Base-by-base conservation (phyloP, 2,797 vertebrate species). In the Parauchenoglanis ngamensis region DNA sequence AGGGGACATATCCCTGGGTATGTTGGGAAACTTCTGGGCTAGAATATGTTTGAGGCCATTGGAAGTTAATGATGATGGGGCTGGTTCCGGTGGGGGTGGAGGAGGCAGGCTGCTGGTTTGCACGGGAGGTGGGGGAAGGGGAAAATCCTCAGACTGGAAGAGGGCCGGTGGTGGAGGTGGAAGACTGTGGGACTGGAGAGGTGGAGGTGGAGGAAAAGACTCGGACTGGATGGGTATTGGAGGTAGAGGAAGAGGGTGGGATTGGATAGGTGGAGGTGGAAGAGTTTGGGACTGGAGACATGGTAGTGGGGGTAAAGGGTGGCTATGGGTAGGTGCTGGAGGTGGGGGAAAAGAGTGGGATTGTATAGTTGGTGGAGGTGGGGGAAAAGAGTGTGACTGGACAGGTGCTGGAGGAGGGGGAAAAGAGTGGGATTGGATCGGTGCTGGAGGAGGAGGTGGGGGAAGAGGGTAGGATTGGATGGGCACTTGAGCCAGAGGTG, bases 11-110 rank as follows among this genome's bases (percentile, higher is more conserved):
- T 94, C 96, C 12, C 95, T 95, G 10, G 95, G 96, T 0, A 96
- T 93, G 61, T 95, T 97, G 68, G 96, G 96, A 63, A 97, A 96
- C 87, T 96, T 95, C 5, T 97, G 95, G 88, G 94, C 92, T 68
- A 94, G 88, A 0, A 87, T 89, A 83, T 93, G 93, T 89, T 94
- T 94, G 44, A 94, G 89, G 67, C 89, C 88, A 83, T 90, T 92
- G 52, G 79, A 83, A 11, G 72, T 86, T 77, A 78, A 13, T 40
- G 82, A 13, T 52, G 63, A 35, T 63, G 59, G 65, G 68, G 61
- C 35, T 35, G 77, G 21, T 40, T 73, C 75, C 65, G 61, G 15
- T 13, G 79, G 59, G 4, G 86, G 84, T 81, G 90, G 68, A 63
- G 85, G 52, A 46, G 59, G 83, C 35, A 85, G 72, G 15, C 40